Evolutionary conservation across 2,113 vertebrate species (phyloP).

Genomic region (Hipposideros armiger): DNA sequence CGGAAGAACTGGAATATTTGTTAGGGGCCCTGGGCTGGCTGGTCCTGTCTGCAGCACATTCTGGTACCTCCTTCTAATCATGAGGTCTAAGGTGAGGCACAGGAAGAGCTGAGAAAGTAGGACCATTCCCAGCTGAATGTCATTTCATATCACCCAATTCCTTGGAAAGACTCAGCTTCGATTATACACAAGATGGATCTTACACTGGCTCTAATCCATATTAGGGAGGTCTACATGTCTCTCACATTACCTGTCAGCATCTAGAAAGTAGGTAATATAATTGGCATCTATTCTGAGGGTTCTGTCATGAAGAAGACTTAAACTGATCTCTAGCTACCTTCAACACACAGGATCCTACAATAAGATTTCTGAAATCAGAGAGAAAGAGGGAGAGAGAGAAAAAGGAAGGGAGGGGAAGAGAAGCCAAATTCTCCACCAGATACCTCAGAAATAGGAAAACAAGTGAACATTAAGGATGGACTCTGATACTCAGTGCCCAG

Average conservation of each 20-base stretch:
- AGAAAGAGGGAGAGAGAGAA: background rate
- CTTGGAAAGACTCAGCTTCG: background rate
- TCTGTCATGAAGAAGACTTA: background rate
- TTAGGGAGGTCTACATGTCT: fast-evolving
- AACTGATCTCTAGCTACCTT: background rate
- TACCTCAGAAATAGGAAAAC: background rate
- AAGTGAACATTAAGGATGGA: background rate
- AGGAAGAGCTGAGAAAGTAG: background rate
- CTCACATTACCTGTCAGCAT: background rate
- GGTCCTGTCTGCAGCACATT: background rate
- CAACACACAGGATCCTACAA: background rate
- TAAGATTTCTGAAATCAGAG: background rate
- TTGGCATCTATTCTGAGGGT: background rate
- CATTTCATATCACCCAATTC: background rate
- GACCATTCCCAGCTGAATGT: background rate
- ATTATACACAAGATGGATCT: too few relatives aligned
- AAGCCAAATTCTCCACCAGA: background rate
- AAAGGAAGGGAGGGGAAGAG: background rate
- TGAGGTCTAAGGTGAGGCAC: background rate
- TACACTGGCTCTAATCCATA: background rate
- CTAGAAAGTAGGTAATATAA: background rate
- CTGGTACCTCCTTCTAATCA: background rate
- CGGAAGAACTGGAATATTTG: background rate
- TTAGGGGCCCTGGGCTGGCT: background rate
- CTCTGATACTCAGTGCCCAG: background rate